Percentiles rank a stretch among this genome's conserved stretches.
phyloP scores from a whole-genome alignment of 2,888 invertebrate genomes.

The Gasteruption jaculator region DNA sequence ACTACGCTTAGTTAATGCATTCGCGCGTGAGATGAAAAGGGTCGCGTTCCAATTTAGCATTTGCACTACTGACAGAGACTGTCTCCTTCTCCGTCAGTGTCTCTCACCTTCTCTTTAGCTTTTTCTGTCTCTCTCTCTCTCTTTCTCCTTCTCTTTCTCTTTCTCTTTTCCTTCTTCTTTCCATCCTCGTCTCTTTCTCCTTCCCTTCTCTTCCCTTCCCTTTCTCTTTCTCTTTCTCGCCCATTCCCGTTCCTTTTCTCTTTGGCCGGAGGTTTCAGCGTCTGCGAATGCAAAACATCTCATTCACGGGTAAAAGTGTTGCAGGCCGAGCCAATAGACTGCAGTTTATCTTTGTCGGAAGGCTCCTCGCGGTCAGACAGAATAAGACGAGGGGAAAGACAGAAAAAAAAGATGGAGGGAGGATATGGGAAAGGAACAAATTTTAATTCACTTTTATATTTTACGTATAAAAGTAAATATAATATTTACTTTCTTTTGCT shows the following conservation, averaged over 20 bases:
- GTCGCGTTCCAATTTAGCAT: background rate
- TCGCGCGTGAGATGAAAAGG: too few species aligned
- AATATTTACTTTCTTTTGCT: too few species aligned
- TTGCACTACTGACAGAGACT: background rate
- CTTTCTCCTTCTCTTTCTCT: background rate
- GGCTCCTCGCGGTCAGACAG: too few species aligned
- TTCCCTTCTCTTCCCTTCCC: constrained; percentile 6
- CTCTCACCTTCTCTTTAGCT: too few species aligned
- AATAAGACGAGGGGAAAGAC: constrained; percentile 9
- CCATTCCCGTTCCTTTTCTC: constrained; percentile 30
- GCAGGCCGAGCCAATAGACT: constrained; percentile 32
- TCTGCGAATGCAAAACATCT: constrained; percentile 52
- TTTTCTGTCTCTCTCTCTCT: constrained; percentile 21
- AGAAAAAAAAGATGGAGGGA: background rate
- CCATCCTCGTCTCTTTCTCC: background rate
- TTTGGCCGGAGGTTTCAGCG: constrained; percentile 42
- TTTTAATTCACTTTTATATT: too few species aligned
- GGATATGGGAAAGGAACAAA: too few species aligned
- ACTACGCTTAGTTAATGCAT: too few species aligned
- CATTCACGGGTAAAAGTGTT: constrained; percentile 46
- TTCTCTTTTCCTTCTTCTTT: background rate
- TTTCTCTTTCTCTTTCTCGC: constrained; percentile 11
- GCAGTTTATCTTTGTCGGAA: too few species aligned
- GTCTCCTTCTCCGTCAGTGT: too few species aligned
- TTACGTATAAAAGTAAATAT: too few species aligned